These are phyloP conservation scores for Bradypodion pumilum DNA, from an alignment of 2,797 vertebrate genomes.

Conservation along the genomic window DNA sequence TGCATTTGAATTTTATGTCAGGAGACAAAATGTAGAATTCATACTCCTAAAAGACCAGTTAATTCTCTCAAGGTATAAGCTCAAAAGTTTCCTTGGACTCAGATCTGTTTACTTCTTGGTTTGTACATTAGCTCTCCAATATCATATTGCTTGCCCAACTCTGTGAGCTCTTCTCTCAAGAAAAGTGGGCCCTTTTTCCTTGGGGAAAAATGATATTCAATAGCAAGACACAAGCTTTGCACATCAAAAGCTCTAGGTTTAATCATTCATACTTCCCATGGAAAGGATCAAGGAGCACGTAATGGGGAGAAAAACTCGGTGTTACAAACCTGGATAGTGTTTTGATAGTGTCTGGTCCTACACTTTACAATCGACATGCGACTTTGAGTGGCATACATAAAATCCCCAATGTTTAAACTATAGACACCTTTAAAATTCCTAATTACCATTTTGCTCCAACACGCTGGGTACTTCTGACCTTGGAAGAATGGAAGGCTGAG, in stretches of 20 bases:
- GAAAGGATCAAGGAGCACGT: not conserved
- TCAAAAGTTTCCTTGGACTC: not conserved
- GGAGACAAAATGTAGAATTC: not conserved
- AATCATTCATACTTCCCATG: not conserved
- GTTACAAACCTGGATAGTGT: not conserved
- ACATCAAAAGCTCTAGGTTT: not conserved
- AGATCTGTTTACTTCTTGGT: not conserved
- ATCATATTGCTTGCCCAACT: not conserved
- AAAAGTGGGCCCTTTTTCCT: not conserved
- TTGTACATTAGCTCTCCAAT: constrained; percentile 9
- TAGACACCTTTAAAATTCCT: too few relatives aligned
- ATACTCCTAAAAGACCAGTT: not conserved
- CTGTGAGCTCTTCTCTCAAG: not conserved
- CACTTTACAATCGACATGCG: too few relatives aligned
- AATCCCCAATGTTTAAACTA: too few relatives aligned
- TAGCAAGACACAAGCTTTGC: not conserved
- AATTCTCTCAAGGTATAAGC: constrained; percentile 10
- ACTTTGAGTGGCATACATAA: too few relatives aligned
- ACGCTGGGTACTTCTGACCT: too few relatives aligned
- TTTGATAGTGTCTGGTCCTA: too few relatives aligned
- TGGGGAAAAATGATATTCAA: not conserved
- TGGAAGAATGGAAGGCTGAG: too few relatives aligned
- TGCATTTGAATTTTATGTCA: constrained; percentile 3
- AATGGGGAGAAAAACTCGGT: not conserved
- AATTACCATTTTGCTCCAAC: too few relatives aligned